Evolutionary conservation across 1,140 invertebrate species (phyloP).

Genomic region (Temnothorax curvispinosus): DNA sequence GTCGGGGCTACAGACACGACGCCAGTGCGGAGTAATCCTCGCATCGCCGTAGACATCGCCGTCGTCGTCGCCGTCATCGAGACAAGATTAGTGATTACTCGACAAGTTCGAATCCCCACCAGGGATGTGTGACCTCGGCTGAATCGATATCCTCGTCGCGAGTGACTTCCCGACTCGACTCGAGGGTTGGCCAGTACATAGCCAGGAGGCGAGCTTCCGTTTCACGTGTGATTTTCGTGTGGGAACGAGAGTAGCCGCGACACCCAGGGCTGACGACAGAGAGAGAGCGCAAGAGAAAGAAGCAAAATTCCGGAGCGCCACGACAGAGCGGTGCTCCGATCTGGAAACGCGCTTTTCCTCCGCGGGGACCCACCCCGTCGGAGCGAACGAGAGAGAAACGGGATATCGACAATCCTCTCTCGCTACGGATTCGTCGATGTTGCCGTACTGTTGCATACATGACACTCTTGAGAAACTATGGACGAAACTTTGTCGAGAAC

Average conservation of each 20-base stretch:
- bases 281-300: neutral
- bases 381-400: constrained; percentile 4
- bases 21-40: constrained; percentile 54
- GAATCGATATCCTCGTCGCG: constrained; percentile 61
- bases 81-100: constrained; percentile 46
- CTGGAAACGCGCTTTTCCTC: neutral
- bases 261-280: neutral
- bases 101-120: constrained; percentile 38
- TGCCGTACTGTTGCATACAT: neutral
- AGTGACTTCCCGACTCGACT: constrained; percentile 58
- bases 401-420: no score
- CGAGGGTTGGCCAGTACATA: constrained; percentile 7
- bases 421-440: constrained; percentile 6
- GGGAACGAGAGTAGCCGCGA: neutral
- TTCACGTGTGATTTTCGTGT: constrained; percentile 41
- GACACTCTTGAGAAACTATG: constrained; percentile 56
- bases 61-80: constrained; percentile 2
- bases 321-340: constrained; percentile 40
- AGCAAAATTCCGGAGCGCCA: neutral
- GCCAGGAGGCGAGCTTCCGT: neutral
- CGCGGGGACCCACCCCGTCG: constrained; percentile 53
- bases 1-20: constrained; percentile 29
- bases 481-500: constrained; percentile 49
- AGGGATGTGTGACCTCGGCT: constrained; percentile 63
- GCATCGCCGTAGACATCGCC: constrained; percentile 20